Evolutionary conservation across 2,113 vertebrate species (phyloP).

Genomic region (Connochaetes taurinus): DNA sequence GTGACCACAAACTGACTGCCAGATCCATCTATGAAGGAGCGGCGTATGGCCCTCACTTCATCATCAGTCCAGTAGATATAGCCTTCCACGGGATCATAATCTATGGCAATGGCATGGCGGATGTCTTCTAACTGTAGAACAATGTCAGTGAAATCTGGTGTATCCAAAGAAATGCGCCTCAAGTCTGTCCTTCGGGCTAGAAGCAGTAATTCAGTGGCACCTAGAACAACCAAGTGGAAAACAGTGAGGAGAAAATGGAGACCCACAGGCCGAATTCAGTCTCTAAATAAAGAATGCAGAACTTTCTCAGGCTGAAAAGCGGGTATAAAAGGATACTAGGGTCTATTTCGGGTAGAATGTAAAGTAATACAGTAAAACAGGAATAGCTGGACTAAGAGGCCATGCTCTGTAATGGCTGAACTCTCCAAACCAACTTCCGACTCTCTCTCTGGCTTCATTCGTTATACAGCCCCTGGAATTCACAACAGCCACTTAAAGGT

Average conservation of each 20-base stretch:
- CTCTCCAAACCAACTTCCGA: background rate
- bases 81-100: conserved; percentile 95
- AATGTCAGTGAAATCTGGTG: conserved; percentile 94
- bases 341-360: background rate
- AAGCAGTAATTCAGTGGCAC: conserved; percentile 90
- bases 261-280: conserved; percentile 24
- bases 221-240: conserved; percentile 71
- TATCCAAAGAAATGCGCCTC: conserved; percentile 95
- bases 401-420: background rate
- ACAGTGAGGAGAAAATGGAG: background rate
- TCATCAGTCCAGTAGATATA: conserved; percentile 97
- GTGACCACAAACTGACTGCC: conserved; percentile 92
- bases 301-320: conserved; percentile 7
- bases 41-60: conserved; percentile 93
- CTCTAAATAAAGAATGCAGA: background rate
- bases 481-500: background rate
- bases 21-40: conserved; percentile 88
- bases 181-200: conserved; percentile 93
- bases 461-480: background rate
- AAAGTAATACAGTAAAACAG: background rate
- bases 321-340: background rate
- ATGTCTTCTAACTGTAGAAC: conserved; percentile 93
- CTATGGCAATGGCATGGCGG: conserved; percentile 96
- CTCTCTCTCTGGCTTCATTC: background rate
- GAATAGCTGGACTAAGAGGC: background rate